phyloP scores from a whole-genome alignment of 2,797 vertebrate genomes.

The Parauchenoglanis ngamensis region DNA sequence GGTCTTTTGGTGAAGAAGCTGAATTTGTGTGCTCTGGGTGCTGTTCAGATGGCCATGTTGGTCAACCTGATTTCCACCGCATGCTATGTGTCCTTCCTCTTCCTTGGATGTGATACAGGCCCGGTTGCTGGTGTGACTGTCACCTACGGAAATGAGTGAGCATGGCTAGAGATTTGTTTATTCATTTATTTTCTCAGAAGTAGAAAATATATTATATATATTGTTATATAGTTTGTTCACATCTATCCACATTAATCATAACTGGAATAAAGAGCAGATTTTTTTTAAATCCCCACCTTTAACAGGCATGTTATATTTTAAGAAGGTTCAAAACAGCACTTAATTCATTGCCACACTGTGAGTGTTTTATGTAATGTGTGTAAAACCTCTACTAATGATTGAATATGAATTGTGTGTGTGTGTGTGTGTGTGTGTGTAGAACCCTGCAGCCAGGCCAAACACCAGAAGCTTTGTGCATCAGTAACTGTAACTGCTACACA shows the following conservation, averaged over 20 bases:
- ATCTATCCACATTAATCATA: background rate
- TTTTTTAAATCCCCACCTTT: background rate
- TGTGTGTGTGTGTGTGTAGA: slow-evolving; percentile 65
- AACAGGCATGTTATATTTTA: background rate
- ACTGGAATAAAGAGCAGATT: background rate
- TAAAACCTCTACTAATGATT: background rate
- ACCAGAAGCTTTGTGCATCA: slow-evolving; percentile 87
- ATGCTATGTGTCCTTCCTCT: slow-evolving; percentile 97
- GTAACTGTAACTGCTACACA: slow-evolving; percentile 91
- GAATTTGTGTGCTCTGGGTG: slow-evolving; percentile 92
- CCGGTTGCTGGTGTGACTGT: slow-evolving; percentile 94
- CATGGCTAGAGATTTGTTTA: slow-evolving; percentile 43
- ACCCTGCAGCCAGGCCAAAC: slow-evolving; percentile 73
- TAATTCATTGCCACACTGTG: background rate
- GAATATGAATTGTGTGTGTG: background rate
- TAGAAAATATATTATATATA: too few relatives aligned
- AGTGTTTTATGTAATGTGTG: slow-evolving; percentile 6
- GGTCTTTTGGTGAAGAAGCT: slow-evolving; percentile 97
- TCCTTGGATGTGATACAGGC: slow-evolving; percentile 95
- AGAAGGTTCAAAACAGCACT: background rate
- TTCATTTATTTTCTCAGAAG: background rate
- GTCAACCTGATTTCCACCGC: slow-evolving; percentile 96
- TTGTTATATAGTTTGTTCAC: background rate
- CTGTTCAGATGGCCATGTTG: slow-evolving; percentile 96
- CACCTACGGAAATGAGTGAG: slow-evolving; percentile 89